Conservation (phyloP, 2,888 invertebrate species). For the Hirtodrosophila cameraria region DNA sequence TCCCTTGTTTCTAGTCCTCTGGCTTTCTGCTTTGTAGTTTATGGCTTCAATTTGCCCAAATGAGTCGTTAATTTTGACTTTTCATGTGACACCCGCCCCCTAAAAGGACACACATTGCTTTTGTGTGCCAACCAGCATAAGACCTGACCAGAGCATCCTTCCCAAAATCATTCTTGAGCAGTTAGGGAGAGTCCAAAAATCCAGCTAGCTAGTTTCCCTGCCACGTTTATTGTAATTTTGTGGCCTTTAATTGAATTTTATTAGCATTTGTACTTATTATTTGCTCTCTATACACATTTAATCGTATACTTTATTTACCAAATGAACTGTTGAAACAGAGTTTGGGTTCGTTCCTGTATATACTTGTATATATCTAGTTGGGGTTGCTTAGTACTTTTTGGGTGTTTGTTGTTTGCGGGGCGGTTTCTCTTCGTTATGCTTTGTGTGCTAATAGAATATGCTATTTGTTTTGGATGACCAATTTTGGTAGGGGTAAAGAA, state of each 20-base stretch:
- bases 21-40: slow-evolving; percentile 69
- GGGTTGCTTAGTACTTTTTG: slow-evolving; percentile 20
- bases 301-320: slow-evolving; percentile 68
- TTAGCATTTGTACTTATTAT: slow-evolving; percentile 80
- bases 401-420: slow-evolving; percentile 23
- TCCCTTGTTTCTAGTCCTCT: slow-evolving; percentile 17
- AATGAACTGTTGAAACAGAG: slow-evolving; percentile 4
- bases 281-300: slow-evolving; percentile 59
- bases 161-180: no score
- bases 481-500: slow-evolving; percentile 5
- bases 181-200: slow-evolving; percentile 2
- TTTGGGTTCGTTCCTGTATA: background rate
- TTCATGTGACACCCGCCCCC: slow-evolving; percentile 53
- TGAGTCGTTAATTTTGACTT: slow-evolving; percentile 81
- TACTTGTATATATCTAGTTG: background rate
- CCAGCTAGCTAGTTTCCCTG: slow-evolving; percentile 58
- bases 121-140: slow-evolving; percentile 12
- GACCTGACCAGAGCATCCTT: slow-evolving; percentile 26
- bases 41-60: slow-evolving; percentile 81
- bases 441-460: slow-evolving; percentile 56
- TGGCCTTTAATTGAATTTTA: slow-evolving; percentile 81
- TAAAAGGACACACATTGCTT: background rate
- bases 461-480: slow-evolving; percentile 51
- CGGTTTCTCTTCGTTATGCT: slow-evolving; percentile 22
- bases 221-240: slow-evolving; percentile 78